phyloP scores from a whole-genome alignment of 2,113 vertebrate species.

The Pelvicachromis taeniatus region DNA sequence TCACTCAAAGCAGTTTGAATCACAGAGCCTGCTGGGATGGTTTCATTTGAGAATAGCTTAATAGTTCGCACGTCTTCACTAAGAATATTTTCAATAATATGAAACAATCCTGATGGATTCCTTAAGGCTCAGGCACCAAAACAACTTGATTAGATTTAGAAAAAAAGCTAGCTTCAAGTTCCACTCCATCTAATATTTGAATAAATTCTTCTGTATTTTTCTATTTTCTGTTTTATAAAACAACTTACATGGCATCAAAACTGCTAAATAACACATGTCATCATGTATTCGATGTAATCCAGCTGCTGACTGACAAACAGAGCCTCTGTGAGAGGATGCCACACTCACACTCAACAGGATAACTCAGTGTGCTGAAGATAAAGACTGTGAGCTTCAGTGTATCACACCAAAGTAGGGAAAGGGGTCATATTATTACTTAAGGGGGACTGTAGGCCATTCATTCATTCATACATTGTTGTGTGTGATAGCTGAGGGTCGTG shows the following conservation, averaged over 20 bases:
- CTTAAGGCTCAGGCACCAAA: neutral
- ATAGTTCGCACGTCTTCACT: neutral
- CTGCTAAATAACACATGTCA: neutral
- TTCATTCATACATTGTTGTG: constrained; percentile 10
- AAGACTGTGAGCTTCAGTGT: neutral
- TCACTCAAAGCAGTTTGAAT: neutral
- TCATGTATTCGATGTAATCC: neutral
- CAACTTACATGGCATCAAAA: neutral
- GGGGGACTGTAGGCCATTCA: constrained; percentile 17
- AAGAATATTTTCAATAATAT: neutral
- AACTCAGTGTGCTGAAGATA: neutral
- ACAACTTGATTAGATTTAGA: neutral
- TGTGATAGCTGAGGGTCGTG: neutral
- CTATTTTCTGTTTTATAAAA: neutral
- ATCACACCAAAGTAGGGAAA: neutral
- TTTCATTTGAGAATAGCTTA: neutral
- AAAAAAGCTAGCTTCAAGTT: neutral
- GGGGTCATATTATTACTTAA: neutral
- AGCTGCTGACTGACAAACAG: neutral
- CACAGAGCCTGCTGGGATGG: neutral
- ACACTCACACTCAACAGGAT: neutral
- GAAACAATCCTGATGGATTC: neutral
- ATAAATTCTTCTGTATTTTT: neutral
- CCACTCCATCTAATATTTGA: neutral
- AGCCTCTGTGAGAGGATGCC: neutral